Base-by-base conservation (phyloP, 2,888 invertebrate genomes). In the Idaea dimidiata region DNA sequence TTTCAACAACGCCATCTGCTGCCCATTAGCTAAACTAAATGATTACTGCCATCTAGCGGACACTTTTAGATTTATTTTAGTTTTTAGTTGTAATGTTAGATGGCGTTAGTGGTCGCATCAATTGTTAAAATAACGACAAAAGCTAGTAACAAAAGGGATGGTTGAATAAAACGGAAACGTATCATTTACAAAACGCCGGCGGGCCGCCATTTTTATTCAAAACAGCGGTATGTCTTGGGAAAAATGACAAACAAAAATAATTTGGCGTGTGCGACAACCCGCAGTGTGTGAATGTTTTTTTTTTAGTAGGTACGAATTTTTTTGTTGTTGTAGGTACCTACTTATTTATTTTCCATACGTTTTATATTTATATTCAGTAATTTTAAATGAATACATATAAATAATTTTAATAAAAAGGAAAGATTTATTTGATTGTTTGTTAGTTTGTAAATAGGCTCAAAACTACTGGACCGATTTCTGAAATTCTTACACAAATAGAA, bases 1-100 rank as follows among this genome's bases (percentile, higher is more conserved):
- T 33, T 54, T 43, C 59, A 14, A 10, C 14, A 32, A 17, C 24
- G 64, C 61, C 61, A 61, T 61, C 61, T 61, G 16, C 56, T 18
- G 58, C 17, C 33, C 43, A 16, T 5, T 33, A 58, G 33, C 33
- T 16, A 17, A n/a, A 58, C 7, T 14, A 16, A 58, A 33, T 43
- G 17, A 16, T 33, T 17, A 6, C 57, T 60, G 63, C 55, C 60
- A 60, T 60, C 63, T 60, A 43, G 18, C 6, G 16, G 1, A 8
- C 14, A 1, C 10, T 24, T 5, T 17, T 1, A 16, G 16, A 59
- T 59, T 17, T 54, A 56, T 59, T 57, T 17, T 64, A 57, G 58
- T 56, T 16, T 10, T 14, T 0, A 33, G 55, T 17, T 14, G 0
- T 1, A 0, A 1, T 16, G 0, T 2, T 59, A 64, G 64, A 62